A percentile compares a stretch with the other conserved stretches of the same genome.
These are phyloP conservation scores for Sparidentex hasta DNA, from an alignment of 2,797 vertebrate genomes.

Conservation along the genomic window DNA sequence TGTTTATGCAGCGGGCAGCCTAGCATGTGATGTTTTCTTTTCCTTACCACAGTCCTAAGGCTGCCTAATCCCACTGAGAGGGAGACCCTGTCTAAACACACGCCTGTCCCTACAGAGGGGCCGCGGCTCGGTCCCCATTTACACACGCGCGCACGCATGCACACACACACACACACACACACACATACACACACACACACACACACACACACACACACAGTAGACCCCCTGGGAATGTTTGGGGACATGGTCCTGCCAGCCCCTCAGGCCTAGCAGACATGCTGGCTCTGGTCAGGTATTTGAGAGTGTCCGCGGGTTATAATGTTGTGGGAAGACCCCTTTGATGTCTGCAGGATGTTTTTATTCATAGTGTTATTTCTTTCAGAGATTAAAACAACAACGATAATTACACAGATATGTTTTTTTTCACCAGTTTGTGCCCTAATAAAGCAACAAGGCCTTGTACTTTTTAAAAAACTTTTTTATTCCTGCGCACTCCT, in stretches of 20 bases:
- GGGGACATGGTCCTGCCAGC: slow-evolving; percentile 71
- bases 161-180: slow-evolving; percentile 37
- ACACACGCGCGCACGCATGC: too few species aligned
- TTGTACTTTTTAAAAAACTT: not conserved
- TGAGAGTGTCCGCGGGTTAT: slow-evolving; percentile 54
- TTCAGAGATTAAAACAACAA: not conserved
- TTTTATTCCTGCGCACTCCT: slow-evolving; percentile 3
- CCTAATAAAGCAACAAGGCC: not conserved
- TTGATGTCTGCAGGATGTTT: slow-evolving; percentile 47
- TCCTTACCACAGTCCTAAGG: slow-evolving; percentile 77
- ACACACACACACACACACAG: slow-evolving; percentile 36
- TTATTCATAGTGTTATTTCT: slow-evolving; percentile 37
- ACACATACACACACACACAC: slow-evolving; percentile 30
- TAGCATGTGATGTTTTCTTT: slow-evolving; percentile 85
- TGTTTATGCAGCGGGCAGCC: slow-evolving; percentile 77
- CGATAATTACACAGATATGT: not conserved
- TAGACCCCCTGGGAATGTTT: slow-evolving; percentile 82
- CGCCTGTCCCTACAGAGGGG: slow-evolving; percentile 66
- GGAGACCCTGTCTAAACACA: slow-evolving; percentile 83
- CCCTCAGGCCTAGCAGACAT: slow-evolving; percentile 75
- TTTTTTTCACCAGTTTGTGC: slow-evolving; percentile 11
- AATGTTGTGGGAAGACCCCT: slow-evolving; percentile 53
- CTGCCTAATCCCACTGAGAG: slow-evolving; percentile 81
- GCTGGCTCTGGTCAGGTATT: slow-evolving; percentile 78
- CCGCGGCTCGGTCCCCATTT: slow-evolving; percentile 58